These are phyloP conservation scores for Alces alces DNA, from an alignment of 2,113 vertebrate genomes.

Conservation along the genomic window DNA sequence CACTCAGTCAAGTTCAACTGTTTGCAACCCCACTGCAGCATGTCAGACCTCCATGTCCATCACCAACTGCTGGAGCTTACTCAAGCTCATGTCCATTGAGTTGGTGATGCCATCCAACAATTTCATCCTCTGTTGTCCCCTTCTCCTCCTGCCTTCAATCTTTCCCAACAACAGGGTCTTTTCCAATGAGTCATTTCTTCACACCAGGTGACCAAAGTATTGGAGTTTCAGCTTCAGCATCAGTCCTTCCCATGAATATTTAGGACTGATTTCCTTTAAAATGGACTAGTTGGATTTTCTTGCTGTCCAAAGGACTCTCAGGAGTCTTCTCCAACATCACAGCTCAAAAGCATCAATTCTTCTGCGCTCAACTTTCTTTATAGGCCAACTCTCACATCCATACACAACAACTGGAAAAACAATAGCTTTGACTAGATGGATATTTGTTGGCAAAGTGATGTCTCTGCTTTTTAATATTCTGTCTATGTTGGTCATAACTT, in stretches of 20 bases:
- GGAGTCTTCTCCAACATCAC: background rate
- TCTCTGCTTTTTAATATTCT: background rate
- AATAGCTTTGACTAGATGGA: background rate
- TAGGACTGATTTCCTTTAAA: background rate
- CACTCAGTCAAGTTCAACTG: background rate
- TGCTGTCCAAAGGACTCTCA: background rate
- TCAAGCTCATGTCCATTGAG: background rate
- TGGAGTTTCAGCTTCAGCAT: background rate
- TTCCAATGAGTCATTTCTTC: background rate
- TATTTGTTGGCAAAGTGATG: background rate
- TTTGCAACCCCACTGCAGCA: background rate
- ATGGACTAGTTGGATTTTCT: background rate
- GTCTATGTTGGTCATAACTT: background rate
- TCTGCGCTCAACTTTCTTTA: accelerated
- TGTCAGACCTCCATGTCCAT: background rate
- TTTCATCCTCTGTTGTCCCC: accelerated
- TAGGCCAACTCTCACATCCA: background rate
- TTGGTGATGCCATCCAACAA: background rate
- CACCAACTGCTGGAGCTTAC: background rate
- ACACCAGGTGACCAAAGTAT: background rate
- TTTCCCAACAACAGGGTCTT: background rate
- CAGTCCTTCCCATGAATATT: background rate
- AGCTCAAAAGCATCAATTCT: background rate
- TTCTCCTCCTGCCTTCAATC: background rate
- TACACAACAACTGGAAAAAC: background rate